Base-by-base conservation (phyloP, 2,113 vertebrate genomes). In the Phycodurus eques region DNA sequence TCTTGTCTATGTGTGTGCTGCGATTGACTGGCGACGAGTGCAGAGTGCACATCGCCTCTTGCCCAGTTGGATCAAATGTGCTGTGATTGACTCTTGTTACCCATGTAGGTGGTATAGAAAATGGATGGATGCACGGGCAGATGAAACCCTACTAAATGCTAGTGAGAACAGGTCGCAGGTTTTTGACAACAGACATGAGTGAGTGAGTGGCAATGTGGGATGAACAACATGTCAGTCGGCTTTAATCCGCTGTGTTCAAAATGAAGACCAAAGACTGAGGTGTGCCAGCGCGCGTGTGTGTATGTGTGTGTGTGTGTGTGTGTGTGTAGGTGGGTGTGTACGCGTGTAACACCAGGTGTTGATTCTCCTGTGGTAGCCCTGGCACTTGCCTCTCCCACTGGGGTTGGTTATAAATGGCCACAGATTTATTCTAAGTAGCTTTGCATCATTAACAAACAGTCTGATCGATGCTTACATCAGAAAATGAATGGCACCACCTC, bases 381-480 rank as follows among this genome's bases (percentile, higher is more conserved):
- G 4, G 62, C n/a, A 27, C 77, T 81, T 65, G 9, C 70, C 83
- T 80, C 82, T 79, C 83, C 84, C 77, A 85, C 83, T 80, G 86
- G 43, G 80, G 78, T 77, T 33, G 68, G 76, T 85, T 85, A 88
- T 91, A 89, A 89, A 86, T 87, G 86, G 78, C 74, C 73, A 63
- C 83, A 78, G 82, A 79, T 86, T 85, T 80, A 88, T 87, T 83
- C 79, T 75, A 71, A 70, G 70, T 68, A 82, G 72, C 83, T 79
- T 35, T 1, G 71, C 61, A 15, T 68, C 71, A 87, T 88, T 83
- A 85, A 82, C 72, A 82, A 72, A 73, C 82, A 76, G 69, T 66
- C 71, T 73, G 71, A 83, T 74, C 65, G 70, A 85, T 57, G 63
- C 68, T 51, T 57, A 72, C 75, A 73, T 72, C 35, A 39, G 35